These are phyloP conservation scores for Nannoperca obscura DNA, from an alignment of 2,797 vertebrate species.

Conservation along the genomic window DNA sequence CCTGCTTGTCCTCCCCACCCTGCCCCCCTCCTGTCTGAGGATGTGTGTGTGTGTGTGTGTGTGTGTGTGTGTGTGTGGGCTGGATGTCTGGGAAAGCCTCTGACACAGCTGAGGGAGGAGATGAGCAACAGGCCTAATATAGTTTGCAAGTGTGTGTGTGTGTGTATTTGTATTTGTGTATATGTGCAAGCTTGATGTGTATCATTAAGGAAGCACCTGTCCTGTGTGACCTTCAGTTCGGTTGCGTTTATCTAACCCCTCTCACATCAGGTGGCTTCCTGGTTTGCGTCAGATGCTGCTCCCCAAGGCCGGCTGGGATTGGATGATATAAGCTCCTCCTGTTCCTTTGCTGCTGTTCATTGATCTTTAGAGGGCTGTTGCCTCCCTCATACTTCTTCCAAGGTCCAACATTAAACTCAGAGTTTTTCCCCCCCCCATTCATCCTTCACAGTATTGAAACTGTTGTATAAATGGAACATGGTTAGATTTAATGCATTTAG, in stretches of 20 bases:
- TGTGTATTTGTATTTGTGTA: constrained; percentile 53
- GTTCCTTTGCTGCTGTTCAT: constrained; percentile 82
- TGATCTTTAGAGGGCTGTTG: constrained; percentile 83
- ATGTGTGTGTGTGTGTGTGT: constrained; percentile 66
- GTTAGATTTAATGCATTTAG: background rate
- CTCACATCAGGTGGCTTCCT: constrained; percentile 99
- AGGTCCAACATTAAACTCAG: constrained; percentile 26
- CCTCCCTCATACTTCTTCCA: constrained; percentile 60
- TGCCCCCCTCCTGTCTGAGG: constrained; percentile 73
- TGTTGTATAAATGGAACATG: background rate
- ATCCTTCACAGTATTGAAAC: constrained; percentile 15
- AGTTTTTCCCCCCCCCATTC: constrained; percentile 19
- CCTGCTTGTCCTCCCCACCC: constrained; percentile 61
- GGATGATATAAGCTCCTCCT: constrained; percentile 78
- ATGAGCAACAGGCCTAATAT: constrained; percentile 78
- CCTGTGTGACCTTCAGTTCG: constrained; percentile 86
- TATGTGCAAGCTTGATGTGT: constrained; percentile 72
- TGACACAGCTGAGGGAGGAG: constrained; percentile 84
- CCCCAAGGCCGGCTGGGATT: constrained; percentile 82
- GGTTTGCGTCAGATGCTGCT: constrained; percentile 91
- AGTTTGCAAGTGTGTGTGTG: constrained; percentile 68
- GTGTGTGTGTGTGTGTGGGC: constrained; percentile 56
- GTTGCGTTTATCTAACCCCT: constrained; percentile 91
- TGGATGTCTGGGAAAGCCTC: constrained; percentile 85
- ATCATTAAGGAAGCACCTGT: constrained; percentile 96